Percentiles rank a stretch among this genome's conserved stretches.
Evolutionary conservation across 2,113 vertebrate genomes (phyloP).

Genomic region (Pardalotus punctatus): DNA sequence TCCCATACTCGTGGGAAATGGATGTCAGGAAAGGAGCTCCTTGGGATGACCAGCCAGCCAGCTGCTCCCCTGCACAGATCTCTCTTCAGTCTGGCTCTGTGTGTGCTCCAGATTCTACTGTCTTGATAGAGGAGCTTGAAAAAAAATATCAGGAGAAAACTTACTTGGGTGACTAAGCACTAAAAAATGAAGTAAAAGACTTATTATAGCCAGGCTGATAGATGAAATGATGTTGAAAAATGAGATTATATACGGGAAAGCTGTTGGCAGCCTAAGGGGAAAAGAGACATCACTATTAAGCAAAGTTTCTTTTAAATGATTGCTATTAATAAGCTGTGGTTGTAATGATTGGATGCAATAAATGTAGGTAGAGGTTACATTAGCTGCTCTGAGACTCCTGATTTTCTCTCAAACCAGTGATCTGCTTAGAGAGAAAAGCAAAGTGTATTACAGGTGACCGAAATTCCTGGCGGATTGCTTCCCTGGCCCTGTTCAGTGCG

Average conservation of each 20-base stretch:
- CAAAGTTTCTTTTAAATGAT: not conserved
- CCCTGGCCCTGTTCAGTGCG: not conserved
- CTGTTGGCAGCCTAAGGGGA: not conserved
- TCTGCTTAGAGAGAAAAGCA: not conserved
- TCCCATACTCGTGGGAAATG: not conserved
- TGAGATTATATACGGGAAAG: not conserved
- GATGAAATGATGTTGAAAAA: not conserved
- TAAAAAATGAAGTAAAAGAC: not conserved
- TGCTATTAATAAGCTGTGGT: not conserved
- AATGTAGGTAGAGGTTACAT: not conserved
- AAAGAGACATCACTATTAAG: not conserved
- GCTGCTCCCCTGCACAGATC: accelerated
- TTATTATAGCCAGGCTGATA: not conserved
- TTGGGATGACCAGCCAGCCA: not conserved
- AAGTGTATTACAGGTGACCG: not conserved
- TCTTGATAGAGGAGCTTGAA: not conserved
- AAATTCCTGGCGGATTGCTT: not conserved
- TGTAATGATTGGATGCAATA: not conserved
- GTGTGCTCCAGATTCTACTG: not conserved
- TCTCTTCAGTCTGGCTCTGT: not conserved
- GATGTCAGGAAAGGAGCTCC: not conserved
- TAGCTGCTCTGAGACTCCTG: not conserved
- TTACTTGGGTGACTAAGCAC: not conserved
- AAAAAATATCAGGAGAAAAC: not conserved
- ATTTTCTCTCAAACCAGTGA: not conserved